Percentiles rank a stretch among this genome's conserved stretches.
Evolutionary conservation across 2,888 invertebrate species (phyloP).

Genomic region (Ophonus ardosiacus): DNA sequence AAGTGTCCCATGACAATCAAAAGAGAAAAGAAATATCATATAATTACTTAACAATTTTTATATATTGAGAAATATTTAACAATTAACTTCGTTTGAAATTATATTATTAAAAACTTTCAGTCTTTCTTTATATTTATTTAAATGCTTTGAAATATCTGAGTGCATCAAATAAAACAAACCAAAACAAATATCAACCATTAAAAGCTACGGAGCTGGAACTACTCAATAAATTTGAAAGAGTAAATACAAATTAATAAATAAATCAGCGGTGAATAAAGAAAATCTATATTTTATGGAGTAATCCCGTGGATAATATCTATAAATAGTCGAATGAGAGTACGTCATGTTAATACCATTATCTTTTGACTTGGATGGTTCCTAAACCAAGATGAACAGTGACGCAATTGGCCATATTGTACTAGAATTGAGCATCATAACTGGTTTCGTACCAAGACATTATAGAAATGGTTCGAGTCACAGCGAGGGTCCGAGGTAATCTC

Average conservation of each 20-base stretch:
- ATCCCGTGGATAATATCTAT: constrained; percentile 48
- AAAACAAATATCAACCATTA: not conserved
- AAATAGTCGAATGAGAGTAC: constrained; percentile 59
- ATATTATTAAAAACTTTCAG: too few species aligned
- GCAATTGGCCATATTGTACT: constrained; percentile 57
- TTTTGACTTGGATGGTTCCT: constrained; percentile 52
- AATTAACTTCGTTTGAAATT: too few species aligned
- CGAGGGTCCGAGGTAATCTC: constrained; percentile 55
- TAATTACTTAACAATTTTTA: too few species aligned
- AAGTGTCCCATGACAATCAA: too few species aligned
- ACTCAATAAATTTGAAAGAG: not conserved
- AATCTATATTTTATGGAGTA: constrained; percentile 46
- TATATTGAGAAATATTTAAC: too few species aligned
- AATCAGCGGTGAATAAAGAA: constrained; percentile 11
- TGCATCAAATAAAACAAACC: not conserved
- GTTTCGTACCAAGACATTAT: constrained; percentile 55
- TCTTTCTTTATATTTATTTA: not conserved
- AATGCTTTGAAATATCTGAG: not conserved
- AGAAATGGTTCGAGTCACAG: constrained; percentile 55
- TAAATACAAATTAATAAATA: constrained; percentile 47
- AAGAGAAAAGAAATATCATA: too few species aligned
- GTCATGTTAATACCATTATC: constrained; percentile 60
- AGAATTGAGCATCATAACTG: constrained; percentile 45
- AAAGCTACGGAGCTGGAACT: not conserved
- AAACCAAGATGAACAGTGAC: constrained; percentile 48